Evolutionary conservation across 2,113 vertebrate genomes (phyloP), one percentile per base, ranked within the genome.

Genomic region (Tylochromis polylepis): DNA sequence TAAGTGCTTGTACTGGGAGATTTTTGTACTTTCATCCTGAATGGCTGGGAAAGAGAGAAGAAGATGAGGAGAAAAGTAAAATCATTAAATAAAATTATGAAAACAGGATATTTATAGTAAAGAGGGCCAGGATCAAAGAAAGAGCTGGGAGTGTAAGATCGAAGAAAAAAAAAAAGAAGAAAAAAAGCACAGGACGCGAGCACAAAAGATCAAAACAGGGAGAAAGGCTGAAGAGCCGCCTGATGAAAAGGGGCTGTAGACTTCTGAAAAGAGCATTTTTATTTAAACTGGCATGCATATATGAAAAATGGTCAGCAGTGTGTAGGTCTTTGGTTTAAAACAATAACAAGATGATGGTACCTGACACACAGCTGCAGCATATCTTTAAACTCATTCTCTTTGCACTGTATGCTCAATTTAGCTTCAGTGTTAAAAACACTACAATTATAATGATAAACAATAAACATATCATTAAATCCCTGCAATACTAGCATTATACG

Each of bases 1-100:
- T 9, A 99, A 96, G 15, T 89, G 79, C 92, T 92, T 96, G 91
- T 98, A 99, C 91, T 96, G 82, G 10, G 79, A 70, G 18, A 98
- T 92, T 93, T 97, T 98, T 15, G 38, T 75, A 31, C 94, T 94
- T 79, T 97, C 96, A 1, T 98, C 96, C 87, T 96, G 94, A 43
- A 97, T 87, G 2, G 84, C 98, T 99, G 96, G 5, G 85, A 67
- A 11, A 81, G 22, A 96, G 8, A 88, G 77, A 11, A 81, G 18
- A 62, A 58, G 14, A 77, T 1, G 79, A 14, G 65, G 49, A 87
- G 49, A 57, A 31, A 20, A 34, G 38, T 77, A 22, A 38, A 6
- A 79, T 20, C 8, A 83, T 5, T 65, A 79, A 20, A 41, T 49
- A 70, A 70, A 57, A 80, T 83, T 8, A 56, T 65, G 5, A 79